These are phyloP conservation scores for Tetragonula carbonaria DNA, from an alignment of 2,888 invertebrate species.

Conservation along the genomic window DNA sequence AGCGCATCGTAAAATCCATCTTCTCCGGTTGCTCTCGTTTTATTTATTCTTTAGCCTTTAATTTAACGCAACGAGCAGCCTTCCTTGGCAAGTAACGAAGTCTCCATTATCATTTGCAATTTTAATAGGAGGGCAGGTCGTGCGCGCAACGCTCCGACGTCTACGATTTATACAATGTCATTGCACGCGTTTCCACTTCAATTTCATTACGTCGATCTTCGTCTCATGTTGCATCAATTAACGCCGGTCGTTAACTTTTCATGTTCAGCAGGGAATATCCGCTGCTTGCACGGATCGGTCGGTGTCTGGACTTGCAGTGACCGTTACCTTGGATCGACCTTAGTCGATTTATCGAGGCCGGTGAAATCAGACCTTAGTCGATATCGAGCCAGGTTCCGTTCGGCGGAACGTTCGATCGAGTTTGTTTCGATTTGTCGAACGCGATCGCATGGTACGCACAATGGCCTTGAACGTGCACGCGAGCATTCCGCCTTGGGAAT, in stretches of 20 bases:
- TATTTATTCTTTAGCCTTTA: constrained; percentile 8
- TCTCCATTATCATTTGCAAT: constrained; percentile 32
- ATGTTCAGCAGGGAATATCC: neutral
- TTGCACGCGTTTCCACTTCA: neutral
- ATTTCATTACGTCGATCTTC: constrained; percentile 2
- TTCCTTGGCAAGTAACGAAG: constrained; percentile 18
- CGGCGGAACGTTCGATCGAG: constrained; percentile 23
- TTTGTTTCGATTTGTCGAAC: constrained; percentile 38
- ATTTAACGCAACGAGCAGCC: constrained; percentile 13
- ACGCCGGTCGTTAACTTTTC: neutral
- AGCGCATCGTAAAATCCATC: neutral
- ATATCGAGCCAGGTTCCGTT: constrained; percentile 54
- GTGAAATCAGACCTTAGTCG: constrained; percentile 57
- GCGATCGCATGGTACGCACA: neutral
- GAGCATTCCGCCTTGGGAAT: neutral
- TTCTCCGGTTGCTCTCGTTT: neutral
- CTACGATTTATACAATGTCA: constrained; percentile 1
- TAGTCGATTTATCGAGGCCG: constrained; percentile 71
- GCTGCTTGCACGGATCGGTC: neutral
- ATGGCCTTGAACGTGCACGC: constrained; percentile 29
- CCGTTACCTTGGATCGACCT: constrained; percentile 63
- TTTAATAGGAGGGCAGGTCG: neutral
- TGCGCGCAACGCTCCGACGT: neutral
- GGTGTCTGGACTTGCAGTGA: neutral
- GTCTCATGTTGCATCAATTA: constrained; percentile 11